These are phyloP conservation scores for Leiothrix lutea DNA, from an alignment of 2,113 vertebrate species.

Conservation along the genomic window DNA sequence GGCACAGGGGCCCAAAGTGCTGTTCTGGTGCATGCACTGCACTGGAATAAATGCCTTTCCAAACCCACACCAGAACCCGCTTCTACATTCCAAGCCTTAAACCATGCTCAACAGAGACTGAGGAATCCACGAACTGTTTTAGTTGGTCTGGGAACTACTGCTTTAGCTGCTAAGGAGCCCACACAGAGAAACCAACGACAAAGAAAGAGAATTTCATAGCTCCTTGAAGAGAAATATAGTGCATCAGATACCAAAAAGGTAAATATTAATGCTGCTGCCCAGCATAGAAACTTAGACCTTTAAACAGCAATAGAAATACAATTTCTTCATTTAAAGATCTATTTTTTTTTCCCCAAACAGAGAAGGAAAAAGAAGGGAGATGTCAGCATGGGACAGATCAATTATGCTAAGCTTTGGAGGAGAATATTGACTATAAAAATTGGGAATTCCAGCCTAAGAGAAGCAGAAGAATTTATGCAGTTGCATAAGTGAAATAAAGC, in stretches of 20 bases:
- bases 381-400: fast-evolving
- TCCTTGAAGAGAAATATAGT: background rate
- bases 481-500: background rate
- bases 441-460: background rate
- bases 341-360: background rate
- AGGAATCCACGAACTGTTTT: too few species aligned
- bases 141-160: too few species aligned
- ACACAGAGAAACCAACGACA: too few species aligned
- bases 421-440: background rate
- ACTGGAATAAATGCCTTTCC: too few species aligned
- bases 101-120: too few species aligned
- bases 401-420: background rate
- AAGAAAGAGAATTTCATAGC: background rate
- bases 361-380: background rate
- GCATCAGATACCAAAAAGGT: background rate
- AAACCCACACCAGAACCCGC: too few species aligned
- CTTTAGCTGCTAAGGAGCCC: too few species aligned
- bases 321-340: background rate
- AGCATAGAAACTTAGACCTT: background rate
- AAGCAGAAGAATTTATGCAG: background rate
- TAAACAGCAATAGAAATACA: background rate
- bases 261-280: background rate
- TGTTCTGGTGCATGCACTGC: too few species aligned
- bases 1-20: too few species aligned
- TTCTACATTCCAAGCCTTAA: too few species aligned